Conservation (phyloP, 2,888 invertebrate genomes). For the Nysson spinosus region DNA sequence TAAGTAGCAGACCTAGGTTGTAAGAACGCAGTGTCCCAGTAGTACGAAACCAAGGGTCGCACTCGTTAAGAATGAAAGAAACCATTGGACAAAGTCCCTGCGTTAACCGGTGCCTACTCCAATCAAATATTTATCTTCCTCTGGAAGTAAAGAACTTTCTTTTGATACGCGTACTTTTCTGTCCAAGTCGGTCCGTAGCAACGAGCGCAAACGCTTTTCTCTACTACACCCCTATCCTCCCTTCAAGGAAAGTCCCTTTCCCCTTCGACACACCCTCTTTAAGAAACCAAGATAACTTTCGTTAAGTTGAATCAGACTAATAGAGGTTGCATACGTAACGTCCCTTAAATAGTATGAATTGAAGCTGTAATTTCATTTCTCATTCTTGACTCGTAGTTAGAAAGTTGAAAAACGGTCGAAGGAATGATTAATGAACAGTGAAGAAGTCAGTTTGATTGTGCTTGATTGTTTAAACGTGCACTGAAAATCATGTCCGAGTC, state of each 20-base stretch:
- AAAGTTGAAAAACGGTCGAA: slow-evolving; percentile 9
- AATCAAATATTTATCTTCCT: slow-evolving; percentile 63
- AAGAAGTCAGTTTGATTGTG: neutral
- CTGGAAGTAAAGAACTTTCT: slow-evolving; percentile 59
- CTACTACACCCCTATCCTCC: slow-evolving; percentile 9
- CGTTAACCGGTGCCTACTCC: slow-evolving; percentile 17
- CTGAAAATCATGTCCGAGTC: neutral
- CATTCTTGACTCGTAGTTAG: slow-evolving; percentile 26
- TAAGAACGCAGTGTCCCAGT: slow-evolving; percentile 36
- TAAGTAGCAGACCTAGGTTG: slow-evolving; percentile 42
- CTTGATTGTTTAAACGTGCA: neutral
- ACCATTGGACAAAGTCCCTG: slow-evolving; percentile 55
- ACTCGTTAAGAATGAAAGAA: slow-evolving; percentile 64
- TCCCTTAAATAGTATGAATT: slow-evolving; percentile 24
- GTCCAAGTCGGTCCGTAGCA: slow-evolving; percentile 15
- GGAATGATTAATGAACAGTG: slow-evolving; percentile 24
- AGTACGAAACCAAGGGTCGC: slow-evolving; percentile 17
- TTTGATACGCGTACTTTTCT: slow-evolving; percentile 42
- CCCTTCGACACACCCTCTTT: slow-evolving; percentile 8
- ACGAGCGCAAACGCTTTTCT: slow-evolving; percentile 15
- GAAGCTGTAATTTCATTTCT: slow-evolving; percentile 30
- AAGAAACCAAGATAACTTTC: slow-evolving; percentile 45
- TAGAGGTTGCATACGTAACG: slow-evolving; percentile 46
- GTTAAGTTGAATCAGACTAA: slow-evolving; percentile 48
- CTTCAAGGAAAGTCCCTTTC: no score